Evolutionary conservation across 2,113 vertebrate genomes (phyloP).

Genomic region (Cochlearius cochlearius): DNA sequence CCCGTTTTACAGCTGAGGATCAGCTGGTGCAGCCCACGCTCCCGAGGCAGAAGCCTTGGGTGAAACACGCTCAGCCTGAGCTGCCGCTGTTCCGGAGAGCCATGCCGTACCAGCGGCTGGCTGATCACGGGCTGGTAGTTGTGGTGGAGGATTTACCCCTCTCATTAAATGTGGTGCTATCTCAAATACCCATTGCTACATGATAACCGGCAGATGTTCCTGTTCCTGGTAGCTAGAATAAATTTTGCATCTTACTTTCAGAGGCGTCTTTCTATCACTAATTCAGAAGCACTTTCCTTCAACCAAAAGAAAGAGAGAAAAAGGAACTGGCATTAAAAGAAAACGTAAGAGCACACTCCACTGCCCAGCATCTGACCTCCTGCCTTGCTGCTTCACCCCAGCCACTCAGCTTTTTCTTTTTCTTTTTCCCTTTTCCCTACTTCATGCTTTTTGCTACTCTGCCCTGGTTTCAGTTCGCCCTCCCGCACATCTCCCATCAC

Average conservation of each 20-base stretch:
- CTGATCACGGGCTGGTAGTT: not conserved
- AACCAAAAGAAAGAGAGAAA: constrained; percentile 90
- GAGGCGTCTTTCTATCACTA: constrained; percentile 96
- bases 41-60: not conserved
- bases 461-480: not conserved
- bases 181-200: not conserved
- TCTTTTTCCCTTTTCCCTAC: not conserved
- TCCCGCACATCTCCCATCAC: not conserved
- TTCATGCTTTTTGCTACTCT: not conserved
- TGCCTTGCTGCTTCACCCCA: constrained; percentile 43
- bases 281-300: constrained; percentile 97
- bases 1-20: not conserved
- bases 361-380: constrained; percentile 37
- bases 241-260: constrained; percentile 69
- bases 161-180: not conserved
- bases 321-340: constrained; percentile 84
- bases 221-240: constrained; percentile 4
- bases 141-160: not conserved
- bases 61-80: not conserved
- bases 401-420: constrained; percentile 20
- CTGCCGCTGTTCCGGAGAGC: not conserved
- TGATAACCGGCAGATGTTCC: not conserved
- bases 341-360: constrained; percentile 84
- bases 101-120: not conserved
- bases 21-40: not conserved